A percentile compares a stretch with the other conserved stretches of the same genome.
Evolutionary conservation across 2,888 invertebrate genomes (phyloP).

Genomic region (Erebia epiphron): DNA sequence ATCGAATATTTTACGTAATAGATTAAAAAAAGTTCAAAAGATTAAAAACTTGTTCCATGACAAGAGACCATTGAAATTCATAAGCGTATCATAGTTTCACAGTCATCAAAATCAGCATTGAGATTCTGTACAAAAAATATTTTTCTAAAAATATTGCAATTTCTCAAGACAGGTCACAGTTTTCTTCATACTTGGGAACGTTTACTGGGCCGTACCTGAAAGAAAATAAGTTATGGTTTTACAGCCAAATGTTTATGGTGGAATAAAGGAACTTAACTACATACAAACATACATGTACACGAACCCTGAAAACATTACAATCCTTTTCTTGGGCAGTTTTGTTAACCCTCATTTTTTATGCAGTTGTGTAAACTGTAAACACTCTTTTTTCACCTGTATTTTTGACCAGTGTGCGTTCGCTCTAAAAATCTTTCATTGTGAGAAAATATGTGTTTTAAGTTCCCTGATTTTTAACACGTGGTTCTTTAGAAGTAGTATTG

Average conservation of each 20-base stretch:
- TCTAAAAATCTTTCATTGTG: background rate
- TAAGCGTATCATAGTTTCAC: conserved; percentile 72
- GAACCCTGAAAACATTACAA: too few relatives aligned
- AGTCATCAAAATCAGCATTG: conserved; percentile 59
- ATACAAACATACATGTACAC: too few relatives aligned
- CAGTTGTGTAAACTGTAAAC: too few relatives aligned
- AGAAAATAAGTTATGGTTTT: conserved; percentile 32
- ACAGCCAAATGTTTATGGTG: too few relatives aligned
- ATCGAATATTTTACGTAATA: conserved; percentile 17
- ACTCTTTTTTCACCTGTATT: too few relatives aligned
- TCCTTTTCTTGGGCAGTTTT: too few relatives aligned
- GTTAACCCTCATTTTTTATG: too few relatives aligned
- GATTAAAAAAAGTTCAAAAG: background rate
- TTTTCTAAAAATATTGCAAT: conserved; percentile 74
- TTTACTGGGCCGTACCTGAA: conserved; percentile 67
- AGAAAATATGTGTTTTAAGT: too few relatives aligned
- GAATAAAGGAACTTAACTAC: too few relatives aligned
- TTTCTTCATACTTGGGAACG: conserved; percentile 65
- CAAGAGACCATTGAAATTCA: conserved; percentile 64
- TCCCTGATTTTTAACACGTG: too few relatives aligned
- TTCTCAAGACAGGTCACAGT: conserved; percentile 44
- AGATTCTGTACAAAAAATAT: conserved; percentile 65
- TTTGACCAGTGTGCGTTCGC: too few relatives aligned
- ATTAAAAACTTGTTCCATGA: conserved; percentile 6
- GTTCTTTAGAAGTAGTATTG: too few relatives aligned